Evolutionary conservation across 2,113 vertebrate species (phyloP).

Genomic region (Dromaius novaehollandiae): DNA sequence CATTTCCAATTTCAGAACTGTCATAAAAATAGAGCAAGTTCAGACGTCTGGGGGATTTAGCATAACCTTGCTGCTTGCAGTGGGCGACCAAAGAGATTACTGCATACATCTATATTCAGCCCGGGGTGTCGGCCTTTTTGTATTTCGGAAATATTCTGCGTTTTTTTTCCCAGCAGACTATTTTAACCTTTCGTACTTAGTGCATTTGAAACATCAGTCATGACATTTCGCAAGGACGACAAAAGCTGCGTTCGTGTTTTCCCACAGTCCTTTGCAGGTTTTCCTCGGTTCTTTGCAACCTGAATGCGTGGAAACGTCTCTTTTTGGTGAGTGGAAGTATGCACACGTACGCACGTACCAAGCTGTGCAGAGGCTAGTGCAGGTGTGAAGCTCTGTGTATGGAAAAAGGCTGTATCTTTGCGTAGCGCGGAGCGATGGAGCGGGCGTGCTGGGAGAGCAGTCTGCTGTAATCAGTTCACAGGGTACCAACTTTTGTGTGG

Average conservation of each 20-base stretch:
- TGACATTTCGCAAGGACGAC: neutral
- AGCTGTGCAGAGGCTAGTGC: neutral
- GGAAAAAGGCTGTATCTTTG: rapidly evolving
- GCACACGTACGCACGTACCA: rapidly evolving
- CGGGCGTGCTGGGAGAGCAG: neutral
- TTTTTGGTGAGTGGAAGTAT: neutral
- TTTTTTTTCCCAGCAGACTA: neutral
- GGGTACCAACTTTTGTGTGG: neutral
- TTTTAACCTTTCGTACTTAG: neutral
- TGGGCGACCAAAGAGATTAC: slow-evolving; percentile 21
- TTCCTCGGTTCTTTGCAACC: neutral
- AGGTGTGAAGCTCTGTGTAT: rapidly evolving
- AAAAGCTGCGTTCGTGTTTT: neutral
- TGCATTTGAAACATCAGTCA: neutral
- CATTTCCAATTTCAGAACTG: slow-evolving; percentile 8
- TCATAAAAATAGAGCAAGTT: neutral
- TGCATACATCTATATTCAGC: slow-evolving; percentile 7
- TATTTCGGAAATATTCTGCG: neutral
- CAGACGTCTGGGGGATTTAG: neutral
- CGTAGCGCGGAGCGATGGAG: neutral
- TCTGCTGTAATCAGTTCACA: neutral
- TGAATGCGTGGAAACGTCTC: rapidly evolving
- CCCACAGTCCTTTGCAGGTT: neutral
- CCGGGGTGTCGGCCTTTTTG: neutral
- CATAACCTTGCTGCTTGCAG: neutral